phyloP scores from a whole-genome alignment of 2,113 vertebrate species.

The Pimephales promelas region DNA sequence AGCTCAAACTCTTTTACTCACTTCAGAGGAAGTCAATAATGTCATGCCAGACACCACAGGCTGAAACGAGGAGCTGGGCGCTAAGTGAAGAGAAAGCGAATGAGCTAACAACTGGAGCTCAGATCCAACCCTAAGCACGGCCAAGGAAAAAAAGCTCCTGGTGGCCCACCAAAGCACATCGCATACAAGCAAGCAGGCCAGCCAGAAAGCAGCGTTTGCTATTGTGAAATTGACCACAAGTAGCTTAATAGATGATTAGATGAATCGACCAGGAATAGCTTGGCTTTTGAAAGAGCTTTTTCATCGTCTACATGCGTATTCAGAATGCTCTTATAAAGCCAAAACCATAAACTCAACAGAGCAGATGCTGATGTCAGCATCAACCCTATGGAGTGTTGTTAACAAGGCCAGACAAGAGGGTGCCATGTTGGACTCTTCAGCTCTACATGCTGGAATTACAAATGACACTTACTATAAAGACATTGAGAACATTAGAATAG shows the following conservation, averaged over 20 bases:
- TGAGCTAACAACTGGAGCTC: constrained; percentile 24
- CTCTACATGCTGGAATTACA: constrained; percentile 6
- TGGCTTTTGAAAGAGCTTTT: neutral
- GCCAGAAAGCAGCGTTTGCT: neutral
- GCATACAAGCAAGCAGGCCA: neutral
- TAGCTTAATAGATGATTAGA: neutral
- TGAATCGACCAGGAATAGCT: neutral
- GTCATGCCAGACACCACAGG: constrained; percentile 23
- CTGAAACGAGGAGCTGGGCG: constrained; percentile 15
- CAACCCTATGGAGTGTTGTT: neutral
- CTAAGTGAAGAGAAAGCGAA: constrained; percentile 1
- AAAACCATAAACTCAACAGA: neutral
- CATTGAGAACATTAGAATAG: neutral
- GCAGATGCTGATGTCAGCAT: neutral
- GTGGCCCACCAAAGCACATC: constrained; percentile 1
- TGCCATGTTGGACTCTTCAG: neutral
- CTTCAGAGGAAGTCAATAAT: constrained; percentile 19
- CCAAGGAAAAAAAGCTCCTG: constrained; percentile 24
- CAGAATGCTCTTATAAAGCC: neutral
- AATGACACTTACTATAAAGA: neutral
- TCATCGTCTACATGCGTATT: neutral
- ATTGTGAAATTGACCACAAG: neutral
- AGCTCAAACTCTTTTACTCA: constrained; percentile 13
- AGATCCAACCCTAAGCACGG: neutral
- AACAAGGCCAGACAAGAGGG: neutral